Evolutionary conservation across 53 echinoderm and acorn worm genomes (phyloP).

Genomic region (Apostichopus leukothele): DNA sequence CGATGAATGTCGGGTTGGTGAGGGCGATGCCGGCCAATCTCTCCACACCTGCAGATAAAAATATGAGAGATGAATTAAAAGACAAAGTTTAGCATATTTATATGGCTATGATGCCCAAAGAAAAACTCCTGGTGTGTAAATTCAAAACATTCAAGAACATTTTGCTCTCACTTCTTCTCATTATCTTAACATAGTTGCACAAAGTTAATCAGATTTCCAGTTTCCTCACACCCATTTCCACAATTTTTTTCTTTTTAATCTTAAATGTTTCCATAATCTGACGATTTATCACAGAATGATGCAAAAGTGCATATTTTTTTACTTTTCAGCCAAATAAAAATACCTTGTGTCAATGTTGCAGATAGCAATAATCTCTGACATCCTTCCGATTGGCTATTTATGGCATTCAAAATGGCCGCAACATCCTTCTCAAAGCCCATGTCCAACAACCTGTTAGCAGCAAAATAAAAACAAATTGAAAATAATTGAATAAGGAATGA

Average conservation of each 20-base stretch:
- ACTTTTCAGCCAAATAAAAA: not conserved
- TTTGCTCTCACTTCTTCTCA: too few relatives aligned
- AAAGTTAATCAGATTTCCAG: too few relatives aligned
- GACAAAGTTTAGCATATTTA: too few relatives aligned
- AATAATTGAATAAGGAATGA: too few relatives aligned
- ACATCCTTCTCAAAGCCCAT: conserved; percentile 96
- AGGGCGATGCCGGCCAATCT: conserved; percentile 81
- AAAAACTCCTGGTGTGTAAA: too few relatives aligned
- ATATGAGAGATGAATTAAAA: not conserved
- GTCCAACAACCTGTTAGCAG: conserved; percentile 73
- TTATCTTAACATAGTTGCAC: too few relatives aligned
- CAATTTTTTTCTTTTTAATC: too few relatives aligned
- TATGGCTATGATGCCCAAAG: too few relatives aligned
- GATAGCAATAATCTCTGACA: conserved; percentile 84
- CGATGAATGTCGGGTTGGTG: conserved; percentile 75
- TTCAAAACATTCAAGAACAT: too few relatives aligned
- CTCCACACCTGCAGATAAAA: conserved; percentile 60
- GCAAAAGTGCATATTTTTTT: not conserved
- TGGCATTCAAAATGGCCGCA: conserved; percentile 76
- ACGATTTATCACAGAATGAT: not conserved
- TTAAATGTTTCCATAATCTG: too few relatives aligned
- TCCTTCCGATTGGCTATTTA: conserved; percentile 66
- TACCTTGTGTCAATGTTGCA: conserved; percentile 88
- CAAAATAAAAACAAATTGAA: too few relatives aligned
- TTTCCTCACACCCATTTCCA: too few relatives aligned